phyloP scores from a whole-genome alignment of 2,113 vertebrate genomes.

The Carassius auratus region DNA sequence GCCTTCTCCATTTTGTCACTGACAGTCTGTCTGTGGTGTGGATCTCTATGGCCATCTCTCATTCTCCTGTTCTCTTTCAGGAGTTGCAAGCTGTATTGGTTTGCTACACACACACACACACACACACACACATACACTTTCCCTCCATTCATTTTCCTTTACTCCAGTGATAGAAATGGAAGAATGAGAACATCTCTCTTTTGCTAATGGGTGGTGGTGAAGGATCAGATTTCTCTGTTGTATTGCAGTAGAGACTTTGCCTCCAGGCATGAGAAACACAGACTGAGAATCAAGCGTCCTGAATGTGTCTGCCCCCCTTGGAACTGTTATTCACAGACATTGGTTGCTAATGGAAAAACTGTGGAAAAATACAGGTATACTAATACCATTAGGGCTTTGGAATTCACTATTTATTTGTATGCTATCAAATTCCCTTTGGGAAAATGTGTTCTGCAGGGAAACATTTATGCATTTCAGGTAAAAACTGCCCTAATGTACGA shows the following conservation, averaged over 20 bases:
- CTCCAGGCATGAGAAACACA: conserved; percentile 28
- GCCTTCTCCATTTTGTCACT: conserved; percentile 8
- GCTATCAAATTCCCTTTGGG: background rate
- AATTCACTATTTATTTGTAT: background rate
- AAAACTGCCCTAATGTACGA: background rate
- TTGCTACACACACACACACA: background rate
- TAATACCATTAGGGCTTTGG: conserved; percentile 5
- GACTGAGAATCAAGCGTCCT: conserved; percentile 17
- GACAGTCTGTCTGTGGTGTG: background rate
- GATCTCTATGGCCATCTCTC: background rate
- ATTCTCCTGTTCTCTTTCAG: conserved; percentile 10
- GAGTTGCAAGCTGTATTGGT: background rate
- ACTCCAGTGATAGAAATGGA: background rate
- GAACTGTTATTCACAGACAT: conserved; percentile 9
- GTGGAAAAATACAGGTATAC: background rate
- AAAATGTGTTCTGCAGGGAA: background rate
- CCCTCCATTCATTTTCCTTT: background rate
- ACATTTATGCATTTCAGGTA: conserved; percentile 1
- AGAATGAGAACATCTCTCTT: conserved; percentile 21
- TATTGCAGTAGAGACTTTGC: conserved; percentile 7
- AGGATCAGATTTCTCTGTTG: conserved; percentile 38
- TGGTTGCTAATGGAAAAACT: conserved; percentile 5
- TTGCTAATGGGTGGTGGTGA: conserved; percentile 41
- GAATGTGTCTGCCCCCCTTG: background rate
- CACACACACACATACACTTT: background rate